Percentiles rank a stretch among this genome's conserved stretches.
Evolutionary conservation across 2,888 invertebrate genomes (phyloP).

Genomic region (Leptarthrus brevirostris): DNA sequence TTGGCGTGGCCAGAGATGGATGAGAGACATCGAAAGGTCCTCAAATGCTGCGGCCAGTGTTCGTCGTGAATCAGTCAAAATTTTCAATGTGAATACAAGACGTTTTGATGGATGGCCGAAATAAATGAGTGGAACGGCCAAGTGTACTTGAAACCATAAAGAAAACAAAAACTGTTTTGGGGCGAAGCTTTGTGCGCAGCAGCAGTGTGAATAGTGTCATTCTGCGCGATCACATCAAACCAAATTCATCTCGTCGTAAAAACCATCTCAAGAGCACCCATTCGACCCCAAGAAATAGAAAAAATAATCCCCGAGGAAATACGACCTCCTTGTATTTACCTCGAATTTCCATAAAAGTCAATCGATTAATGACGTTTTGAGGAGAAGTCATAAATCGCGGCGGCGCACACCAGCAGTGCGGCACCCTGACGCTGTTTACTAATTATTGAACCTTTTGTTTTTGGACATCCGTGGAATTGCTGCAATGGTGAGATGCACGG

Average conservation of each 20-base stretch:
- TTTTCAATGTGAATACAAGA: conserved; percentile 7
- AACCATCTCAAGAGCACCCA: not conserved
- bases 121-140: conserved; percentile 35
- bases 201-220: not conserved
- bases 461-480: not conserved
- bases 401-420: not conserved
- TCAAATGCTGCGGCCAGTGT: not conserved
- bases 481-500: conserved; percentile 18
- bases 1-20: conserved; percentile 35
- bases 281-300: not conserved
- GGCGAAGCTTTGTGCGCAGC: conserved; percentile 22
- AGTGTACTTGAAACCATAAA: not conserved
- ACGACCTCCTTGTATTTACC: not conserved
- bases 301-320: not conserved
- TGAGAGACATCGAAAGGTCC: conserved; percentile 26
- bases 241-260: not conserved
- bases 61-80: conserved; percentile 25
- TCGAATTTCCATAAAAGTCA: conserved; percentile 15
- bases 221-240: not conserved
- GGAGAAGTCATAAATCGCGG: conserved; percentile 20
- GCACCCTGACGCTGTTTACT: conserved; percentile 18
- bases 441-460: conserved; percentile 27
- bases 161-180: conserved; percentile 2
- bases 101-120: conserved; percentile 47
- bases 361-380: conserved; percentile 23